phyloP scores from a whole-genome alignment of 2,797 vertebrate species.

The Emydoidea blandingii region DNA sequence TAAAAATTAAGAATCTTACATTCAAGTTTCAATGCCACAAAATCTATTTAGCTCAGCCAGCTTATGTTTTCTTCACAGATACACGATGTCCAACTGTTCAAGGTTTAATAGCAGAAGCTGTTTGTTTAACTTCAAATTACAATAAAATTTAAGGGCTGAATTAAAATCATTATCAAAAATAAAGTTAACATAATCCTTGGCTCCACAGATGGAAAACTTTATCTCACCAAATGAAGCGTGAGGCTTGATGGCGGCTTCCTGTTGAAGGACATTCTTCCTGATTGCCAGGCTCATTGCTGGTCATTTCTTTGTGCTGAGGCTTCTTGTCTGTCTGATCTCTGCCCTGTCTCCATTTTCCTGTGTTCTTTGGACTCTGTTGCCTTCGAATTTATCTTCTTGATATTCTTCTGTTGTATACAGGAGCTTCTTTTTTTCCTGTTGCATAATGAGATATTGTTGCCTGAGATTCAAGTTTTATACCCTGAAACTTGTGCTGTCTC shows the following conservation, averaged over 20 bases:
- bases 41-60: background rate
- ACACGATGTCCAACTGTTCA: background rate
- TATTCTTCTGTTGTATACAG: background rate
- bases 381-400: background rate
- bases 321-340: background rate
- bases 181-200: background rate
- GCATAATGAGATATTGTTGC: background rate
- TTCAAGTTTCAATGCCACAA: background rate
- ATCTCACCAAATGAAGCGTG: background rate
- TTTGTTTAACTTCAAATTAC: background rate
- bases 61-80: background rate
- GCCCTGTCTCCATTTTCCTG: background rate
- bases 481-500: background rate
- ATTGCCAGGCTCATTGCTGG: background rate
- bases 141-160: background rate
- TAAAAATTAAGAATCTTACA: background rate
- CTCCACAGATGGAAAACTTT: background rate
- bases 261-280: background rate
- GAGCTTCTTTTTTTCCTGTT: background rate
- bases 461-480: background rate
- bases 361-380: background rate
- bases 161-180: slow-evolving; percentile 22
- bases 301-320: background rate
- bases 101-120: background rate
- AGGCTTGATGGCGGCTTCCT: slow-evolving; percentile 12